Evolutionary conservation across 2,888 invertebrate genomes (phyloP).

Genomic region (Tachystola acroxantha): DNA sequence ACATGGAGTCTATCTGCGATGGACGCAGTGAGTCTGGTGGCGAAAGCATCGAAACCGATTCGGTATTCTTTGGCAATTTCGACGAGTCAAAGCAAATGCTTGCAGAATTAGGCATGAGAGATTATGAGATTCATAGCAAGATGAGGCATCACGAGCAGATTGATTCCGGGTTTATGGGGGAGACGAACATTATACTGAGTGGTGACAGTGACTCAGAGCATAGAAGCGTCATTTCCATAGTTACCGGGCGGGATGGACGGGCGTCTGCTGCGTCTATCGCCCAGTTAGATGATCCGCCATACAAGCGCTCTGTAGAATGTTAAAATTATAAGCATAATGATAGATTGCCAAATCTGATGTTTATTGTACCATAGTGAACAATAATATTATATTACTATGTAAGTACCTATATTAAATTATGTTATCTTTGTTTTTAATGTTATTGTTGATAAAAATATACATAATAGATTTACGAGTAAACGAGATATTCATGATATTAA

Average conservation of each 20-base stretch:
- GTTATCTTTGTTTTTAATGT: not conserved
- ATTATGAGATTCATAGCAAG: conserved; percentile 42
- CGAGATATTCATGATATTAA: too few species aligned
- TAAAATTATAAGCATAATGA: conserved; percentile 24
- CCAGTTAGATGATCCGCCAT: conserved; percentile 55
- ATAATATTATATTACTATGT: not conserved
- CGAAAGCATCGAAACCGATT: conserved; percentile 92
- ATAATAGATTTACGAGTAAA: conserved; percentile 1
- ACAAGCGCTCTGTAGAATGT: conserved; percentile 59
- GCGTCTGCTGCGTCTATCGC: conserved; percentile 50
- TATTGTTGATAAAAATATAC: conserved; percentile 6
- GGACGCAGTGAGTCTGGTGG: conserved; percentile 92
- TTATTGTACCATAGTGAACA: not conserved
- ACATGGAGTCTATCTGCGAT: conserved; percentile 87
- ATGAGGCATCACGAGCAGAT: conserved; percentile 53
- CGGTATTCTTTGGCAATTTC: conserved; percentile 89
- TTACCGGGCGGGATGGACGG: conserved; percentile 56
- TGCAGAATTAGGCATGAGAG: conserved; percentile 50
- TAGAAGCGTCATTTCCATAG: conserved; percentile 68
- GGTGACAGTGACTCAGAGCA: conserved; percentile 72
- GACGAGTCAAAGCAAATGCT: conserved; percentile 65
- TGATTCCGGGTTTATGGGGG: conserved; percentile 67
- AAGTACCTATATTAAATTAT: not conserved
- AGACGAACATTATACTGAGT: conserved; percentile 67
- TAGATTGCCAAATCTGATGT: conserved; percentile 15